A percentile compares a stretch with the other conserved stretches of the same genome.
Conservation (phyloP, 2,113 vertebrate species). For the Notothenia coriiceps region DNA sequence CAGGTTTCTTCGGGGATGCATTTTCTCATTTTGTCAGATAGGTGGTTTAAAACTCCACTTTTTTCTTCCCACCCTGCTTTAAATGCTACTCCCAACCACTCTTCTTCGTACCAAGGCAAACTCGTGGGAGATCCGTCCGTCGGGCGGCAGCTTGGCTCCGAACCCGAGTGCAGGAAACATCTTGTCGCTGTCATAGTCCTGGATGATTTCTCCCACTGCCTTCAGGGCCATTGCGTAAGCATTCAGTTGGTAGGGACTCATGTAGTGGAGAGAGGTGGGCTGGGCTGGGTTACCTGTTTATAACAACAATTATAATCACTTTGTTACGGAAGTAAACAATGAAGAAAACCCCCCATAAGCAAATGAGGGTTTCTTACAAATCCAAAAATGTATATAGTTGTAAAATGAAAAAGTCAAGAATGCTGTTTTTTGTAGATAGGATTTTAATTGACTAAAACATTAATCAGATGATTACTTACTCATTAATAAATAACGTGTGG, state of each 20-base stretch:
- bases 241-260: constrained; percentile 97
- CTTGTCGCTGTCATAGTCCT: constrained; percentile 99
- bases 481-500: not conserved
- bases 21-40: too few relatives aligned
- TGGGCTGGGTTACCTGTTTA: constrained; percentile 95
- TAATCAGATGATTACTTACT: not conserved
- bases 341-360: too few relatives aligned
- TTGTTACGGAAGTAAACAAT: too few relatives aligned
- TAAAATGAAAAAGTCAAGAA: not conserved
- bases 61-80: too few relatives aligned
- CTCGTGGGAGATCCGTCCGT: constrained; percentile 96
- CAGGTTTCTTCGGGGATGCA: too few relatives aligned
- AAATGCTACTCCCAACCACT: not conserved
- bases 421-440: not conserved
- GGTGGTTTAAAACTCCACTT: too few relatives aligned
- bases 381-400: not conserved
- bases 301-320: not conserved
- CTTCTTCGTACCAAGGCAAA: constrained; percentile 92
- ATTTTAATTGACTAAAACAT: not conserved
- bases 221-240: constrained; percentile 97
- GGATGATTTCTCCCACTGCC: constrained; percentile 97
- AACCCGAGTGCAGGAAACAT: constrained; percentile 99
- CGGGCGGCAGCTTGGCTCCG: constrained; percentile 96
- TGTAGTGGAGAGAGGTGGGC: constrained; percentile 97
- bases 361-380: not conserved